Evolutionary conservation across 2,113 vertebrate genomes (phyloP), one percentile per base, ranked within the genome.

Genomic region (Columba livia): DNA sequence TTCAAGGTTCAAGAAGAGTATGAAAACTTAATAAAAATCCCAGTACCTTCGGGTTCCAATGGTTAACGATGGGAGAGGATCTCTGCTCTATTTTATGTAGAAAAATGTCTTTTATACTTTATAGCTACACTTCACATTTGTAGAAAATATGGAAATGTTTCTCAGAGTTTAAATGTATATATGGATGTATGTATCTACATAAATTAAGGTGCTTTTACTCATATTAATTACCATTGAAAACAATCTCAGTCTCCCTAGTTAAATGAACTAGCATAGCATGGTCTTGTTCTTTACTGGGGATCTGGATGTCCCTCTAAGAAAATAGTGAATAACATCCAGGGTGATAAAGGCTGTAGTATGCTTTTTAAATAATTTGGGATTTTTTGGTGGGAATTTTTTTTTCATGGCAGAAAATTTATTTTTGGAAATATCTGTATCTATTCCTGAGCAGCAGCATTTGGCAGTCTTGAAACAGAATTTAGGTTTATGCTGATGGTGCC

Each of bases 361-460:
- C 32, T 62, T 81, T 74, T 29, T 24, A 67, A 91, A 75, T 48
- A 77, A 40, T 80, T 44, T 64, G 8, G 16, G 12, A 0, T 20
- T 38, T 62, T 91, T 69, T 34, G 2, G 26, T 40, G 24, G 10
- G 69, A 93, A 70, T 65, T 25, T 53, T 51, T 71, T 91, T 77
- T 92, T 88, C 58, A 53, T 61, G 54, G 48, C 65, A 61, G 62
- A 82, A 51, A 56, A 44, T 13, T 85, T 90, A 32, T 86, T 92
- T 95, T 88, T 86, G 21, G 71, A 88, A 88, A 61, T 71, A 6
- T 73, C 75, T 75, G 0, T 56, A 79, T 89, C 61, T 90, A 40
- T 66, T 95, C 36, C 72, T 66, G 72, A 86, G 54, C 80, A 80
- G 72, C 36, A 88, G 67, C 44, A 90, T 57, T 93, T 96, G 83